Evolutionary conservation across 2,888 invertebrate genomes (phyloP).

Genomic region (Parnassius glacialis): DNA sequence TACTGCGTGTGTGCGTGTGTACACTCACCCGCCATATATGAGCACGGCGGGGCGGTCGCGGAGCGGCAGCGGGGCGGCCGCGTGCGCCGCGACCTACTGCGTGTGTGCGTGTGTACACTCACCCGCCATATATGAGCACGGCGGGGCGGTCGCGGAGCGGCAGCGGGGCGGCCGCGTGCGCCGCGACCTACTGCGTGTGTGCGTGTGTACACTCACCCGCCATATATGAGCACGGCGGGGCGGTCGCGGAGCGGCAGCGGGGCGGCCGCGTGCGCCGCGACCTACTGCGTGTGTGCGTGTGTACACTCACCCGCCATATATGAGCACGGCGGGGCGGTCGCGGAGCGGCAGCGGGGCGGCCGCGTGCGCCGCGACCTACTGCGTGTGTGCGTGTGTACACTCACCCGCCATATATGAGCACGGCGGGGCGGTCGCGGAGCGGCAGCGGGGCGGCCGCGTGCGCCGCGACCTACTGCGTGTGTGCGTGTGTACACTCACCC

Average conservation of each 20-base stretch:
- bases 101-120: constrained; percentile 28
- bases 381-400: constrained; percentile 23
- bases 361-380: constrained; percentile 61
- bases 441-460: constrained; percentile 53
- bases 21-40: constrained; percentile 61
- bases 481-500: constrained; percentile 47
- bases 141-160: constrained; percentile 36
- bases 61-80: constrained; percentile 47
- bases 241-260: constrained; percentile 36
- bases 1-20: neutral
- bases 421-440: constrained; percentile 36
- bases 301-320: constrained; percentile 61
- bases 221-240: constrained; percentile 54
- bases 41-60: constrained; percentile 42
- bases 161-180: constrained; percentile 54
- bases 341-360: constrained; percentile 44
- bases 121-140: constrained; percentile 65
- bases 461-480: constrained; percentile 48
- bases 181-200: constrained; percentile 42
- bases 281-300: neutral
- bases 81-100: constrained; percentile 57
- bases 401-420: constrained; percentile 63
- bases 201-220: constrained; percentile 49
- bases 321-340: constrained; percentile 42
- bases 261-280: constrained; percentile 60